A percentile compares a stretch with the other conserved stretches of the same genome.
phyloP scores from a whole-genome alignment of 2,888 invertebrate species.

The Malacosoma neustria region DNA sequence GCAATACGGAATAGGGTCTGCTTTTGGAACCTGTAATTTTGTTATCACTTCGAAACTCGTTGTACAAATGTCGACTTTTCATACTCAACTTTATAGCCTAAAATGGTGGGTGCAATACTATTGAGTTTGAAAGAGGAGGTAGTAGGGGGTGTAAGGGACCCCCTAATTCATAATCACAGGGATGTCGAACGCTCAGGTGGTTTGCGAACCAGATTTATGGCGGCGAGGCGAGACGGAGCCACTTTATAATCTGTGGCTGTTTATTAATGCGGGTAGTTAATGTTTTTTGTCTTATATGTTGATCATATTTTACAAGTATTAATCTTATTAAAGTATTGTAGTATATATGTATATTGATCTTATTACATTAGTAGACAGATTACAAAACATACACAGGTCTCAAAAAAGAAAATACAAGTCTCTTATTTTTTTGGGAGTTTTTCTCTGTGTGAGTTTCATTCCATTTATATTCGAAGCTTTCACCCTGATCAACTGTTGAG shows the following conservation, averaged over 20 bases:
- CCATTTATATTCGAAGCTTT: too few species aligned
- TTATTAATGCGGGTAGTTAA: constrained; percentile 20
- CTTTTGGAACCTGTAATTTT: constrained; percentile 61
- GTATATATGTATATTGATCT: too few species aligned
- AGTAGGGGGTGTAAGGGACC: constrained; percentile 27
- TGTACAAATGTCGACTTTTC: constrained; percentile 12
- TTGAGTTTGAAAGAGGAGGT: not conserved
- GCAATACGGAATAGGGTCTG: constrained; percentile 58
- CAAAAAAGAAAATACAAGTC: too few species aligned
- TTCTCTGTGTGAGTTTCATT: too few species aligned
- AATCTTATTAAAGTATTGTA: too few species aligned
- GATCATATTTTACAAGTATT: constrained; percentile 2
- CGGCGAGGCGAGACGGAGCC: constrained; percentile 51
- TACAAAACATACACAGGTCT: too few species aligned
- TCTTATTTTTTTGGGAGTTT: too few species aligned
- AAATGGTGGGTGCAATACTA: not conserved
- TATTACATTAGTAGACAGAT: too few species aligned
- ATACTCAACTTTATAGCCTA: not conserved
- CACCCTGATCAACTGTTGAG: too few species aligned
- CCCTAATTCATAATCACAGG: constrained; percentile 63
- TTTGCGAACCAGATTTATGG: constrained; percentile 66
- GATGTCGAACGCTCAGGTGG: constrained; percentile 68
- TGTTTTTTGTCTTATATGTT: constrained; percentile 10
- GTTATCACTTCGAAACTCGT: constrained; percentile 37
- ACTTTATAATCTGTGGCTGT: constrained; percentile 51